Evolutionary conservation across 2,888 invertebrate species (phyloP).

Genomic region (Tuta absoluta): DNA sequence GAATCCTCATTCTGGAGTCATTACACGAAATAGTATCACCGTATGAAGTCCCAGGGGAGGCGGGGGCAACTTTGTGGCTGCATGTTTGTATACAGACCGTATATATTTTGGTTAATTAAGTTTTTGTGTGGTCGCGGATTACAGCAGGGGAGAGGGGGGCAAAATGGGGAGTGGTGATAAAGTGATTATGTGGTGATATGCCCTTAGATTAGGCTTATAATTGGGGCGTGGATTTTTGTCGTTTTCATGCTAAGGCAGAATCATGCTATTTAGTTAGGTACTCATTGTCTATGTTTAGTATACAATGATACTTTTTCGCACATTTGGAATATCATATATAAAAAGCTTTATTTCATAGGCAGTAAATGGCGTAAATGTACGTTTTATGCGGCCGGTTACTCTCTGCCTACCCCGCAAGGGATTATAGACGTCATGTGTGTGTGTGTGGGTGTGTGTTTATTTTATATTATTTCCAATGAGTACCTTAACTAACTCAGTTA

Average conservation of each 20-base stretch:
- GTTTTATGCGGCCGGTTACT: too few relatives aligned
- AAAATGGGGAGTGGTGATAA: conserved; percentile 56
- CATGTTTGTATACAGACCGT: conserved; percentile 72
- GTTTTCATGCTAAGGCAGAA: not conserved
- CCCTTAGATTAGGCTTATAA: conserved; percentile 27
- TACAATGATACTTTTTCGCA: not conserved
- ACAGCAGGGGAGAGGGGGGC: conserved; percentile 41
- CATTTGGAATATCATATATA: too few relatives aligned
- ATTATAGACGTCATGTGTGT: too few relatives aligned
- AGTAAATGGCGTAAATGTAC: too few relatives aligned
- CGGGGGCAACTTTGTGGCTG: conserved; percentile 69
- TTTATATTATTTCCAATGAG: too few relatives aligned
- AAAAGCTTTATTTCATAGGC: too few relatives aligned
- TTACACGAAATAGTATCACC: conserved; percentile 81
- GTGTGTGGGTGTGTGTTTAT: too few relatives aligned
- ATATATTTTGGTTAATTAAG: conserved; percentile 80
- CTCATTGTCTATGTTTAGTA: not conserved
- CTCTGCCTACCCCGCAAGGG: too few relatives aligned
- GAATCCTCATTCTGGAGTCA: conserved; percentile 80
- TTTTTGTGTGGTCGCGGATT: conserved; percentile 74
- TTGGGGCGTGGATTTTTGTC: conserved; percentile 5
- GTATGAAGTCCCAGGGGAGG: conserved; percentile 70
- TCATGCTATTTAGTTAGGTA: not conserved
- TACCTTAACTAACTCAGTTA: too few relatives aligned
- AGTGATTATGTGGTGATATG: conserved; percentile 38